Percentiles rank a stretch among this genome's conserved stretches.
phyloP scores from a whole-genome alignment of 2,888 invertebrate genomes.

The Eilema caniola region DNA sequence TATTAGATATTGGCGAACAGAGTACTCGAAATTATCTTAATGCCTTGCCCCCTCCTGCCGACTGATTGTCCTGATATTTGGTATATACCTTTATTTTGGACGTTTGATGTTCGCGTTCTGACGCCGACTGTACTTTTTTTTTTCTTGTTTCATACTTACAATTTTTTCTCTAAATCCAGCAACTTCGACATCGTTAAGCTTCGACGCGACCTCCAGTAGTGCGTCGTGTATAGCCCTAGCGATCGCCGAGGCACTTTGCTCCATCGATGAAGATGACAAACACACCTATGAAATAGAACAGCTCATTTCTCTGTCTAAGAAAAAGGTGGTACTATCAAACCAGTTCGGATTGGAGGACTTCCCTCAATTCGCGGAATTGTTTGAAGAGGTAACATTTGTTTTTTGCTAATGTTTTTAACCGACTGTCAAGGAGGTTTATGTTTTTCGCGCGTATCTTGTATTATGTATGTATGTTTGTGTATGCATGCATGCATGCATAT shows the following conservation, averaged over 20 bases:
- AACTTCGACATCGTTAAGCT: conserved; percentile 73
- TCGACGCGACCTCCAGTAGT: conserved; percentile 75
- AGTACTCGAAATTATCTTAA: too few species aligned
- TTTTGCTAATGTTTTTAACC: not conserved
- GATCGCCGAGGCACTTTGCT: conserved; percentile 92
- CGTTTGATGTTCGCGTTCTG: too few species aligned
- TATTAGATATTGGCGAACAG: too few species aligned
- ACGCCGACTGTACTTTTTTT: too few species aligned
- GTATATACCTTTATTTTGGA: too few species aligned
- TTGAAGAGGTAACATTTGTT: conserved; percentile 68
- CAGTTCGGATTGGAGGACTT: conserved; percentile 79
- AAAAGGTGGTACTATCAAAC: conserved; percentile 67
- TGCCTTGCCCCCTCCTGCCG: too few species aligned
- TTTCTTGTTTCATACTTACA: not conserved
- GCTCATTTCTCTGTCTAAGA: conserved; percentile 86
- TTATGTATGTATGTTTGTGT: too few species aligned
- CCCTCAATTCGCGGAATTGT: conserved; percentile 78
- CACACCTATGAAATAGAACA: conserved; percentile 91
- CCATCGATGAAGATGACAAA: conserved; percentile 92
- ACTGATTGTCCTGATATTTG: too few species aligned
- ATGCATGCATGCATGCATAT: too few species aligned
- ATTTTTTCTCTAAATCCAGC: conserved; percentile 43
- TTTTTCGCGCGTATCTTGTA: too few species aligned
- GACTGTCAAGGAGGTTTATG: too few species aligned
- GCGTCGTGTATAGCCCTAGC: conserved; percentile 89